These are phyloP conservation scores for Atta colombica DNA, from an alignment of 1,140 invertebrate species.

Conservation along the genomic window DNA sequence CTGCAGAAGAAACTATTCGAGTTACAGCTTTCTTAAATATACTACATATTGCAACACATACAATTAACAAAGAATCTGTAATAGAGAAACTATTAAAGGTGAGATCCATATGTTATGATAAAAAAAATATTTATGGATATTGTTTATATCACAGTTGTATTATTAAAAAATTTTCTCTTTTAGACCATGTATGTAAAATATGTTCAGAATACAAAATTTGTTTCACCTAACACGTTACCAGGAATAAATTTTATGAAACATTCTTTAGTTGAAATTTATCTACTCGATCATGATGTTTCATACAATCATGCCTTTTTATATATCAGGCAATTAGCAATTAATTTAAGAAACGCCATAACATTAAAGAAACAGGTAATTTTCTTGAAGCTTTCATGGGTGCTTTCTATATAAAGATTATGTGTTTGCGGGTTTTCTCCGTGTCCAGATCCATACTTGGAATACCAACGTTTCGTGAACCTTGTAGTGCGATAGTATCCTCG, in stretches of 20 bases:
- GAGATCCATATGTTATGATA: slow-evolving; percentile 58
- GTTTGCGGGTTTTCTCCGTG: too few species aligned
- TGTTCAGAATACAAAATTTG: slow-evolving; percentile 97
- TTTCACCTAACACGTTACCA: slow-evolving; percentile 94
- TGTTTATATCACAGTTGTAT: not conserved
- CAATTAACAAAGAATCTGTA: slow-evolving; percentile 88
- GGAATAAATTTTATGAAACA: slow-evolving; percentile 98
- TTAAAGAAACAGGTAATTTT: slow-evolving; percentile 92
- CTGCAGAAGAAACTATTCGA: slow-evolving; percentile 93
- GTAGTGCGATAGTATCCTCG: too few species aligned
- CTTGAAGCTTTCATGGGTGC: too few species aligned
- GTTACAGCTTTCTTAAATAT: slow-evolving; percentile 96
- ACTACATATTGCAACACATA: slow-evolving; percentile 89
- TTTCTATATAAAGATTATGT: too few species aligned
- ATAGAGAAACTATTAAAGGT: slow-evolving; percentile 93
- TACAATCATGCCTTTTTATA: slow-evolving; percentile 98
- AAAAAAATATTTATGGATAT: slow-evolving; percentile 2
- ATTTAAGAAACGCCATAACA: slow-evolving; percentile 97
- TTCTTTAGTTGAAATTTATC: slow-evolving; percentile 96
- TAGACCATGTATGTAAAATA: slow-evolving; percentile 97
- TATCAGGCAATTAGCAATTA: slow-evolving; percentile 98
- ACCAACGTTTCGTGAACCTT: too few species aligned
- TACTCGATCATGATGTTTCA: slow-evolving; percentile 92
- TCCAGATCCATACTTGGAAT: too few species aligned
- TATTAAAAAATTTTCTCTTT: slow-evolving; percentile 19